Evolutionary conservation across 1,140 invertebrate genomes (phyloP).

Genomic region (Drosophila saltans): DNA sequence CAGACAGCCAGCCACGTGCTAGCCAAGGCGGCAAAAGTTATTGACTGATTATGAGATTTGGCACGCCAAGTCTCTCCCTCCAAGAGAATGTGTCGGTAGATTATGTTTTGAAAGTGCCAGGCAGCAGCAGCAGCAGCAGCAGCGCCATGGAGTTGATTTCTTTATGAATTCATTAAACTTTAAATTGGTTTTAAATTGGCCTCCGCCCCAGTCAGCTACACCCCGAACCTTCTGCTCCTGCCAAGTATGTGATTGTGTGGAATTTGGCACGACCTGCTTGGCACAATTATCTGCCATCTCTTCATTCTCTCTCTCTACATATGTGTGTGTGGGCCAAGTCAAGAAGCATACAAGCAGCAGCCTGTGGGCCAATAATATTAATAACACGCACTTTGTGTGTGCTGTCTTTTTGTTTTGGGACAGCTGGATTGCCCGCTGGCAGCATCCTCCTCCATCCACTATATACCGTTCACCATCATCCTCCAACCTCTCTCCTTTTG

Average conservation of each 20-base stretch:
- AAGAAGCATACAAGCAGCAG: slow-evolving; percentile 40
- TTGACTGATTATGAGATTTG: slow-evolving; percentile 82
- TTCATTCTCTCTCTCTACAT: slow-evolving; percentile 37
- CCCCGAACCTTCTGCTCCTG: slow-evolving; percentile 14
- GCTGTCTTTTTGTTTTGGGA: slow-evolving; percentile 35
- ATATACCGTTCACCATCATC: slow-evolving; percentile 22
- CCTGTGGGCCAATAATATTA: slow-evolving; percentile 79
- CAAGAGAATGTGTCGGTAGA: slow-evolving; percentile 65
- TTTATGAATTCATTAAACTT: slow-evolving; percentile 82
- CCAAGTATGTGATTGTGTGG: slow-evolving; percentile 45
- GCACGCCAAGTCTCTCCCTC: slow-evolving; percentile 60
- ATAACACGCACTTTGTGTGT: slow-evolving; percentile 78
- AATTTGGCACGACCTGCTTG: slow-evolving; percentile 78
- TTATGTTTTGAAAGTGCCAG: slow-evolving; percentile 80
- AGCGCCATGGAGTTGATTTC: slow-evolving; percentile 61
- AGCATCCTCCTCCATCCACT: slow-evolving; percentile 46
- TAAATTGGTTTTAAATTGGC: slow-evolving; percentile 82
- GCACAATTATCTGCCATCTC: slow-evolving; percentile 72
- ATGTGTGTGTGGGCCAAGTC: slow-evolving; percentile 27
- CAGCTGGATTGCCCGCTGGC: slow-evolving; percentile 44
- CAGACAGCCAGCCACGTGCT: slow-evolving; percentile 59
- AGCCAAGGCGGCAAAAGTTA: slow-evolving; percentile 77
- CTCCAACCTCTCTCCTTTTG: slow-evolving; percentile 49
- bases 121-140: slow-evolving; percentile 49
- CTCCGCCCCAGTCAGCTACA: slow-evolving; percentile 31